phyloP scores from a whole-genome alignment of 2,113 vertebrate species.

The Phrynosoma blainvillii region DNA sequence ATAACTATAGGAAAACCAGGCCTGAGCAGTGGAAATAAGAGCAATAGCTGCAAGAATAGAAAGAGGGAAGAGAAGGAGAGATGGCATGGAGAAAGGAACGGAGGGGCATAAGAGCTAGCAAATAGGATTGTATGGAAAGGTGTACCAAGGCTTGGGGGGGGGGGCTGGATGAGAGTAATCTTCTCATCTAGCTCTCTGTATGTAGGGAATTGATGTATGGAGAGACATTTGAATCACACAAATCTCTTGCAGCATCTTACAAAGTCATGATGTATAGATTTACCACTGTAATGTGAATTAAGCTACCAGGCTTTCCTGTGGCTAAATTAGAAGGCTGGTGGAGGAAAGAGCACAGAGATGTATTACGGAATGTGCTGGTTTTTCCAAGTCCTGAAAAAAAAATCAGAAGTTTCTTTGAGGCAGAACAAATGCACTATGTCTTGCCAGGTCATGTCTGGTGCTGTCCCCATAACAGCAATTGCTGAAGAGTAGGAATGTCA shows the following conservation, averaged over 20 bases:
- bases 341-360: not conserved
- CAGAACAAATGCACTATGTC: not conserved
- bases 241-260: not conserved
- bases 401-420: not conserved
- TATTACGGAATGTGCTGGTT: not conserved
- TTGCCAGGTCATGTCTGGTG: not conserved
- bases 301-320: not conserved
- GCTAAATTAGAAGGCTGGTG: not conserved
- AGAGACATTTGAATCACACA: not conserved
- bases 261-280: not conserved
- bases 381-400: not conserved
- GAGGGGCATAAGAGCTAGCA: no score
- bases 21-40: no score
- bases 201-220: not conserved
- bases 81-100: no score
- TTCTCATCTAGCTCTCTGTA: not conserved
- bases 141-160: not conserved
- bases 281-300: not conserved
- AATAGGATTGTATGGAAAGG: no score
- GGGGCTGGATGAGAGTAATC: no score
- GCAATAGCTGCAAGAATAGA: no score
- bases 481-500: conserved; percentile 35
- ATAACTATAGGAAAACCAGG: no score
- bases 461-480: not conserved
- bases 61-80: no score